Evolutionary conservation across 2,113 vertebrate genomes (phyloP).

Genomic region (Campylomormyrus numenius): DNA sequence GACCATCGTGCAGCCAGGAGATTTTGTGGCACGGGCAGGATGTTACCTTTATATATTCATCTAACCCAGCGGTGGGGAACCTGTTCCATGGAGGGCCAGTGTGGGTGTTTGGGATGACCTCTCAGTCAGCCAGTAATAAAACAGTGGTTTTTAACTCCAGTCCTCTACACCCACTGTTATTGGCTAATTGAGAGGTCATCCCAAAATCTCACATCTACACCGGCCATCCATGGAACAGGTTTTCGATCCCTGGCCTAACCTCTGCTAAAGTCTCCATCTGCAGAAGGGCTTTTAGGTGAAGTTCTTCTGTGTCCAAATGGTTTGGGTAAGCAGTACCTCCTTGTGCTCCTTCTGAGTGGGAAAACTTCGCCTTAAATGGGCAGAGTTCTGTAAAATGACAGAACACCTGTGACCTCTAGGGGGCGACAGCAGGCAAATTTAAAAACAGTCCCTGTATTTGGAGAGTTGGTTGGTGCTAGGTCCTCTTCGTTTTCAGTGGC

Average conservation of each 20-base stretch:
- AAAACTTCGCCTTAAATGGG: conserved; percentile 26
- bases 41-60: too few species aligned
- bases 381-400: conserved; percentile 10
- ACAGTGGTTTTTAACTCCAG: too few species aligned
- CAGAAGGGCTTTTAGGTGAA: background rate
- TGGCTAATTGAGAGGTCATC: too few species aligned
- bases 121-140: too few species aligned
- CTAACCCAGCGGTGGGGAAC: too few species aligned
- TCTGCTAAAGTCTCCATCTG: background rate
- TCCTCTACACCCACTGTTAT: too few species aligned
- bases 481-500: background rate
- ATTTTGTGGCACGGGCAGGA: background rate
- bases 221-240: too few species aligned
- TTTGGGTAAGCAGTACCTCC: conserved; percentile 34
- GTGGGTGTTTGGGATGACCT: too few species aligned
- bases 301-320: conserved; percentile 2
- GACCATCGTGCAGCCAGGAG: background rate
- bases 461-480: background rate
- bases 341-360: conserved; percentile 12
- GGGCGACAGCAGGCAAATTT: background rate
- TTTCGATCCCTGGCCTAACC: background rate
- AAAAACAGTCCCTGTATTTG: background rate
- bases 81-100: too few species aligned
- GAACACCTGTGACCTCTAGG: background rate
- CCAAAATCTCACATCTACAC: too few species aligned